Evolutionary conservation across 2,888 invertebrate species (phyloP).

Genomic region (Leptothorax acervorum): DNA sequence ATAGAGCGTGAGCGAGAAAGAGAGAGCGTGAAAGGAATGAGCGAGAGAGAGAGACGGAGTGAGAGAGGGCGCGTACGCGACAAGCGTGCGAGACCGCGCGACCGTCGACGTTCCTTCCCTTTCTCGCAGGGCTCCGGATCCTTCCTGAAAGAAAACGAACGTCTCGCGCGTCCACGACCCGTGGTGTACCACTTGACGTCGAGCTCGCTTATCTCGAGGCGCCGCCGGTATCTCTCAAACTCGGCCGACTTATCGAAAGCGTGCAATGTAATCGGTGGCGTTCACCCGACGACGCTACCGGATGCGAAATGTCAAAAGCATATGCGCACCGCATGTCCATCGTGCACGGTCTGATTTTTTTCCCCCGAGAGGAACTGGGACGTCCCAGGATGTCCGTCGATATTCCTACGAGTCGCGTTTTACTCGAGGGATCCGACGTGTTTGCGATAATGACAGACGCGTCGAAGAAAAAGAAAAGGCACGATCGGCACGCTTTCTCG

Average conservation of each 20-base stretch:
- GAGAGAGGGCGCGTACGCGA: constrained; percentile 34
- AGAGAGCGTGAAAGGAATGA: neutral
- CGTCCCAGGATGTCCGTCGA: neutral
- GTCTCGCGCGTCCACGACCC: neutral
- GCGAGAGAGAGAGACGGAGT: constrained; percentile 11
- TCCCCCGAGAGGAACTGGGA: neutral
- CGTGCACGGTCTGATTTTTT: constrained; percentile 50
- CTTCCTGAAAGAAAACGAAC: neutral
- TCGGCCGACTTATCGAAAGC: constrained; percentile 5
- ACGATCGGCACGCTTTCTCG: neutral
- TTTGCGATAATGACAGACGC: neutral
- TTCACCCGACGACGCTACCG: constrained; percentile 69
- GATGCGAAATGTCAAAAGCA: constrained; percentile 83
- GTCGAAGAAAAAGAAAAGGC: neutral
- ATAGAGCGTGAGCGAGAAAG: neutral
- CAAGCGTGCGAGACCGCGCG: constrained; percentile 40
- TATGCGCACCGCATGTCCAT: constrained; percentile 71
- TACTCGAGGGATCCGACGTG: neutral
- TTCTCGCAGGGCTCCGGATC: neutral
- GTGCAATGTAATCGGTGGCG: neutral
- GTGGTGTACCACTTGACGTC: too few relatives aligned
- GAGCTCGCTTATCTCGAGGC: constrained; percentile 11
- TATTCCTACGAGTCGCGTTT: neutral
- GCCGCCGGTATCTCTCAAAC: constrained; percentile 20
- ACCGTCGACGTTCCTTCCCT: neutral